Evolutionary conservation across 2,888 invertebrate species (phyloP).

Genomic region (Steinernema scapterisci): DNA sequence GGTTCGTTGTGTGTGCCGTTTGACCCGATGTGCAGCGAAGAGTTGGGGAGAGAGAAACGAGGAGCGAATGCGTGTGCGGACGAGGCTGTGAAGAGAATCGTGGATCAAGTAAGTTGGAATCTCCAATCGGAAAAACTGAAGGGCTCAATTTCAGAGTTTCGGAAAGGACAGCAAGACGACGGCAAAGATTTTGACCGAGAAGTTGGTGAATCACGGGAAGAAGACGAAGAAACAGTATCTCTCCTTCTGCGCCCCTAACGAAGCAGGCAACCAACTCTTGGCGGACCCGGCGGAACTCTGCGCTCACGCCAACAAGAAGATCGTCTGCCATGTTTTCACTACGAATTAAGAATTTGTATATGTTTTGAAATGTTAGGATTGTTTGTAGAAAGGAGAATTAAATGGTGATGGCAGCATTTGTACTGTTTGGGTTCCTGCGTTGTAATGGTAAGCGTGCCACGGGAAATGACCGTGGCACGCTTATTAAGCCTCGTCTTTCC

Average conservation of each 20-base stretch:
- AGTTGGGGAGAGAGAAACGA: background rate
- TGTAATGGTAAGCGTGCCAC: too few relatives aligned
- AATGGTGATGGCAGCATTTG: background rate
- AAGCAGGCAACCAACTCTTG: background rate
- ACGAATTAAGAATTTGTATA: background rate
- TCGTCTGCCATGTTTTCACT: background rate
- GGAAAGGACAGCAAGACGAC: background rate
- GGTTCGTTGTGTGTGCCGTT: too few relatives aligned
- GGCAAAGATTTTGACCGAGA: background rate
- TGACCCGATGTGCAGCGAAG: background rate
- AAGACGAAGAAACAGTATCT: slow-evolving; percentile 9
- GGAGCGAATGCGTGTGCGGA: background rate
- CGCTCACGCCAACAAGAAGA: background rate
- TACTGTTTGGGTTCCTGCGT: too few relatives aligned
- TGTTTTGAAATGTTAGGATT: too few relatives aligned
- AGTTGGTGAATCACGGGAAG: background rate
- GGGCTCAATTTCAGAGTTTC: slow-evolving; percentile 1
- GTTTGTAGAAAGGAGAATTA: too few relatives aligned
- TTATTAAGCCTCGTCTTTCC: background rate
- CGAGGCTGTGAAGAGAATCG: background rate
- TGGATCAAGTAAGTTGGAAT: background rate
- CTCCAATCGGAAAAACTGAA: too few relatives aligned
- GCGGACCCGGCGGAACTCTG: background rate
- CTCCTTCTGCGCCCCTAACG: slow-evolving; percentile 14
- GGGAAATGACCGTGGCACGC: too few relatives aligned